Evolutionary conservation across 2,888 invertebrate genomes (phyloP).

Genomic region (Himalopsyche tibetana): DNA sequence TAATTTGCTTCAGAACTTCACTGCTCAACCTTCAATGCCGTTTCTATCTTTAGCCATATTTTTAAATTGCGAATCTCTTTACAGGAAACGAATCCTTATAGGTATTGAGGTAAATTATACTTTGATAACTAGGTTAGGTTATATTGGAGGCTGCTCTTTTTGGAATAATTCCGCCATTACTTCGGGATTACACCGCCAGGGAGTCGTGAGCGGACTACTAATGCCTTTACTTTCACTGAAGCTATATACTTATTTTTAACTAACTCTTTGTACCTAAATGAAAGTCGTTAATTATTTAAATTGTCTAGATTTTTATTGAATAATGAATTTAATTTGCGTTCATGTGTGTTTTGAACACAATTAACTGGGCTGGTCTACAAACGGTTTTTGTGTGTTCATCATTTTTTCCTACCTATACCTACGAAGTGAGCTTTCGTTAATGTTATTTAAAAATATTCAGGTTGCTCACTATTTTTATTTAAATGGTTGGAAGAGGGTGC

Average conservation of each 20-base stretch:
- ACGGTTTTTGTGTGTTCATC: no score
- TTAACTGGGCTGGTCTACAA: no score
- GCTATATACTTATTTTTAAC: neutral
- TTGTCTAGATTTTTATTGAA: no score
- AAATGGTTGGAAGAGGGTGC: no score
- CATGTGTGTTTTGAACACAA: no score
- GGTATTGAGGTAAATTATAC: slow-evolving; percentile 15
- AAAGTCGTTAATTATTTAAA: no score
- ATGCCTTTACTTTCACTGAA: neutral
- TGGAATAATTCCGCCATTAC: slow-evolving; percentile 61
- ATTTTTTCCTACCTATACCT: no score
- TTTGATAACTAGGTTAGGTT: slow-evolving; percentile 54
- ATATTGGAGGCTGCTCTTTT: slow-evolving; percentile 39
- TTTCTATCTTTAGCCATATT: neutral
- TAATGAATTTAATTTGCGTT: no score
- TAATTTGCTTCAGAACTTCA: neutral
- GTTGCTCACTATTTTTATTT: no score
- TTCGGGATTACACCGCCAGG: slow-evolving; percentile 51
- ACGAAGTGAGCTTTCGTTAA: no score
- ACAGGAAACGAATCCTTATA: slow-evolving; percentile 4
- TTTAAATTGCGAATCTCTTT: slow-evolving; percentile 3
- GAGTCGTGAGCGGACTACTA: slow-evolving; percentile 44
- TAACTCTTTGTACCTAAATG: neutral
- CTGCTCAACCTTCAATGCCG: neutral
- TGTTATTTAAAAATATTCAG: no score